Evolutionary conservation across 2,888 invertebrate genomes (phyloP).

Genomic region (Watsonalla binaria): DNA sequence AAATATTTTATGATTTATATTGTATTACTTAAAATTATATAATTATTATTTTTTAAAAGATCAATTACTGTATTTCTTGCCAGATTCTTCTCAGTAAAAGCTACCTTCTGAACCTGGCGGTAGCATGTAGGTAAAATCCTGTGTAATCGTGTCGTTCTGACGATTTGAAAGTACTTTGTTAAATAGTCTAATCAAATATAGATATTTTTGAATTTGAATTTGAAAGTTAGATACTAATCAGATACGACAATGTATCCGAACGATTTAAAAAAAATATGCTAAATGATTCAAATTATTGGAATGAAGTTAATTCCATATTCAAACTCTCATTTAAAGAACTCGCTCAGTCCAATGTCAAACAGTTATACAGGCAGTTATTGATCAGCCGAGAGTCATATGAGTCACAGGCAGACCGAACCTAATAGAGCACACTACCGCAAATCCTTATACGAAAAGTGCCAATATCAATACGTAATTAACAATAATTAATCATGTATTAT

Average conservation of each 20-base stretch:
- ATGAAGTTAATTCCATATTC: not conserved
- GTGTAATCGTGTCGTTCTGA: no score
- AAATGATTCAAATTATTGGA: not conserved
- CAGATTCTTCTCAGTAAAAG: no score
- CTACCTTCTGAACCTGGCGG: no score
- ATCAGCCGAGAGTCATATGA: slow-evolving; percentile 39
- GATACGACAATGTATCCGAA: no score
- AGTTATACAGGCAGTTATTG: slow-evolving; percentile 38
- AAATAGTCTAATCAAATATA: no score
- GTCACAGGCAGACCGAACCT: slow-evolving; percentile 38
- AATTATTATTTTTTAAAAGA: no score
- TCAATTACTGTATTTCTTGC: no score
- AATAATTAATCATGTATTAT: not conserved
- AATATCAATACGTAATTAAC: slow-evolving; percentile 1
- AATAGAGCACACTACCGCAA: slow-evolving; percentile 17
- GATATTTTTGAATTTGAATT: no score
- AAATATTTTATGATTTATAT: no score
- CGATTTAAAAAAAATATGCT: not conserved
- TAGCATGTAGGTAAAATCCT: no score
- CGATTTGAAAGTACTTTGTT: no score
- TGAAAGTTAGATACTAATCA: not conserved
- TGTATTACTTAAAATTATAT: no score
- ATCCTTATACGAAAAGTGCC: slow-evolving; percentile 27
- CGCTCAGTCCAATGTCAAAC: slow-evolving; percentile 40
- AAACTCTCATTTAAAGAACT: slow-evolving; percentile 15